Evolutionary conservation across 2,113 vertebrate species (phyloP).

Genomic region (Triplophysa dalaica): DNA sequence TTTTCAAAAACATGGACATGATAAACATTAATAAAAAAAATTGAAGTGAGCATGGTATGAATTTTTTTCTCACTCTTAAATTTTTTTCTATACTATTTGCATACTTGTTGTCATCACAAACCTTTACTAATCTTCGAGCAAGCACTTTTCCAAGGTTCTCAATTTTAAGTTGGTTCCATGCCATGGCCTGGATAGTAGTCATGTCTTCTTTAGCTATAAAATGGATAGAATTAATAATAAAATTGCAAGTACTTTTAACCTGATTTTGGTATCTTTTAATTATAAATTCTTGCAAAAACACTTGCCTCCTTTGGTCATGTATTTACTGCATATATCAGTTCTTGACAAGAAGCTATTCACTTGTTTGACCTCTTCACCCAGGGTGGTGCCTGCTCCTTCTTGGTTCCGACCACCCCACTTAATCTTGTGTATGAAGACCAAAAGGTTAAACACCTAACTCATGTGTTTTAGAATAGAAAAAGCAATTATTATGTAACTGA

Average conservation of each 20-base stretch:
- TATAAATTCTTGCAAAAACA: not conserved
- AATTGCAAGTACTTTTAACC: not conserved
- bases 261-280: not conserved
- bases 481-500: not conserved
- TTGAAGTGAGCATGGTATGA: too few species aligned
- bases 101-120: not conserved
- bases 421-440: not conserved
- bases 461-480: not conserved
- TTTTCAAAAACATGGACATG: too few species aligned
- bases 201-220: conserved; percentile 4
- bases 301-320: conserved; percentile 3
- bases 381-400: conserved; percentile 5
- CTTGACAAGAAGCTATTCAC: not conserved
- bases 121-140: not conserved
- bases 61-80: too few species aligned
- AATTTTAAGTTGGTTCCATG: conserved; percentile 3
- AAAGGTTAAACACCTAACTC: not conserved
- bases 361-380: conserved; percentile 15
- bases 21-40: too few species aligned
- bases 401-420: not conserved
- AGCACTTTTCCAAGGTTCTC: not conserved
- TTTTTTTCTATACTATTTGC: not conserved
- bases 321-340: conserved; percentile 1
- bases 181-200: conserved; percentile 10
- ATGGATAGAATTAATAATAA: too few species aligned